phyloP scores from a whole-genome alignment of 2,113 vertebrate genomes.

The Melanotaenia duboulayi region DNA sequence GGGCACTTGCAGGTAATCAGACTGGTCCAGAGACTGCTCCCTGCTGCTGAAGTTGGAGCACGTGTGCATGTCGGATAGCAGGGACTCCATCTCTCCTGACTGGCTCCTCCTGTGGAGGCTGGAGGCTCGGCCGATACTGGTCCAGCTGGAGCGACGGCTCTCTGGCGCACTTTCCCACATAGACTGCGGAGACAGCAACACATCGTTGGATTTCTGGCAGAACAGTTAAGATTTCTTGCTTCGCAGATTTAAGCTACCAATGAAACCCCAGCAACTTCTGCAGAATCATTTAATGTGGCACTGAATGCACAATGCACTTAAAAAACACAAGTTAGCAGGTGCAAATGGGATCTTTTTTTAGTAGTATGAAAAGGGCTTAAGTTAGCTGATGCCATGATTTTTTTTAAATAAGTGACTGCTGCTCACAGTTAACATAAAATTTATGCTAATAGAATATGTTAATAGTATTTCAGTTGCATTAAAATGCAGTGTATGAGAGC shows the following conservation, averaged over 20 bases:
- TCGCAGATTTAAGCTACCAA: background rate
- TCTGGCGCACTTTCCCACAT: slow-evolving; percentile 83
- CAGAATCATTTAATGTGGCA: too few relatives aligned
- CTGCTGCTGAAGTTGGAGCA: slow-evolving; percentile 83
- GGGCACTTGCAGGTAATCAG: slow-evolving; percentile 85
- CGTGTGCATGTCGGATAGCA: slow-evolving; percentile 84
- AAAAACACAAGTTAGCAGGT: too few relatives aligned
- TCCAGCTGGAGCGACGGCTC: slow-evolving; percentile 96
- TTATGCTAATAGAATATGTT: too few relatives aligned
- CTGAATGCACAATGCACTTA: too few relatives aligned
- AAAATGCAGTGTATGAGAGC: background rate
- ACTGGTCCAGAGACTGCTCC: slow-evolving; percentile 84
- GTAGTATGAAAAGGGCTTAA: too few relatives aligned
- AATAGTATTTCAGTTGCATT: too few relatives aligned
- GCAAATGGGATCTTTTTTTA: too few relatives aligned
- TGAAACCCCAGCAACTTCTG: background rate
- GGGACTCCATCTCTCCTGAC: slow-evolving; percentile 91
- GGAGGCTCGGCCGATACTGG: slow-evolving; percentile 89
- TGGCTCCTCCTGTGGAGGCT: slow-evolving; percentile 92
- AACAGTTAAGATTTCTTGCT: background rate
- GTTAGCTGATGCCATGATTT: too few relatives aligned
- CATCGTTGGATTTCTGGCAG: background rate
- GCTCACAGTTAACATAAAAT: too few relatives aligned
- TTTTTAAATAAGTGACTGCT: too few relatives aligned
- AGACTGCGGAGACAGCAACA: slow-evolving; percentile 48